phyloP scores from a whole-genome alignment of 2,888 invertebrate genomes.

The Machimus rusticus region DNA sequence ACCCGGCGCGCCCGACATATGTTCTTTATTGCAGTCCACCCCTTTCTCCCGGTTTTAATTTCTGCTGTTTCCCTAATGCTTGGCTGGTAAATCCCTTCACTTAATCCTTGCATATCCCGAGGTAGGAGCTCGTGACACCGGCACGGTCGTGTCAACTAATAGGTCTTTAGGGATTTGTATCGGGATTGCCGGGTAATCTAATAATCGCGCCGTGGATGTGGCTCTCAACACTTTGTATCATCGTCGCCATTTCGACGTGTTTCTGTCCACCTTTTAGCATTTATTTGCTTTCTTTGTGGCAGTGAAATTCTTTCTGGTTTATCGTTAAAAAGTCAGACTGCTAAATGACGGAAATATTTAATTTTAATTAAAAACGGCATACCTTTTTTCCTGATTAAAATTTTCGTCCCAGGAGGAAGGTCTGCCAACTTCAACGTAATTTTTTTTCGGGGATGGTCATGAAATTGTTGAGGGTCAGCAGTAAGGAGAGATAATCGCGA shows the following conservation, averaged over 20 bases:
- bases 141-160: constrained; percentile 33
- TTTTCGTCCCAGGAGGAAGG: background rate
- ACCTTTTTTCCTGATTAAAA: background rate
- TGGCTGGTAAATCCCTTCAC: constrained; percentile 27
- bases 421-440: background rate
- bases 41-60: constrained; percentile 22
- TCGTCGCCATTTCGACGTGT: background rate
- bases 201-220: constrained; percentile 33
- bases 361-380: background rate
- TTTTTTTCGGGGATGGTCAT: background rate
- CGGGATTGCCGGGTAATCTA: constrained; percentile 35
- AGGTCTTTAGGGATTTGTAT: constrained; percentile 41
- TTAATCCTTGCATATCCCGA: constrained; percentile 29
- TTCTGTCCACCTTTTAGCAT: background rate
- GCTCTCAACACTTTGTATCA: constrained; percentile 26
- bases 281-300: background rate
- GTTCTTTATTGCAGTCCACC: constrained; percentile 34
- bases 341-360: background rate
- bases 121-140: background rate
- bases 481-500: constrained; percentile 10
- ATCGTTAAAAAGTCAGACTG: background rate
- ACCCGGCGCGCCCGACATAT: constrained; percentile 13
- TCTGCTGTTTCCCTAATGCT: constrained; percentile 23
- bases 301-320: background rate
- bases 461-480: background rate